Percentiles rank a stretch among this genome's conserved stretches.
Conservation (phyloP, 2,797 vertebrate genomes). For the Rhodeus uyekii region DNA sequence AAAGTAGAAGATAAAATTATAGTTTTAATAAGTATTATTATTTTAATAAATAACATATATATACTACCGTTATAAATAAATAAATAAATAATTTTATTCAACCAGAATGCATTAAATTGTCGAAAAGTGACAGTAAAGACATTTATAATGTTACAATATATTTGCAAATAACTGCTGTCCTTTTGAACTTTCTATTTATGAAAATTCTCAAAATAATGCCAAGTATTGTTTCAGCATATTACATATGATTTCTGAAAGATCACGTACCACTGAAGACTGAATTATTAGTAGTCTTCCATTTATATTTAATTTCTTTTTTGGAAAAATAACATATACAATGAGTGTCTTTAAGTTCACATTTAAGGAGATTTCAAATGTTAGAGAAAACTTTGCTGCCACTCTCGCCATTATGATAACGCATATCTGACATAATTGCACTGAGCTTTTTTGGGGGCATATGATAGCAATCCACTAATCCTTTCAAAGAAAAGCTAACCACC, state of each 20-base stretch:
- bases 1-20: background rate
- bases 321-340: background rate
- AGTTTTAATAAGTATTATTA: background rate
- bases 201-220: background rate
- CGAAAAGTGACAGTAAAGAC: background rate
- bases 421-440: constrained; percentile 57
- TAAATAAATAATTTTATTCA: background rate
- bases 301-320: background rate
- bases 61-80: too few species aligned
- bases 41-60: too few species aligned
- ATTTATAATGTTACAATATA: background rate
- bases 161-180: background rate
- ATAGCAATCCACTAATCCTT: constrained; percentile 78
- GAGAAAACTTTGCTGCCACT: constrained; percentile 22
- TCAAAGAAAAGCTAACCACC: constrained; percentile 73
- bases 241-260: background rate
- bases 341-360: background rate
- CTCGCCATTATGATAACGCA: background rate
- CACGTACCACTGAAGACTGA: background rate
- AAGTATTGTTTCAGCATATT: background rate
- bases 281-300: background rate
- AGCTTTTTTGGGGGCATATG: constrained; percentile 58
- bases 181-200: background rate
- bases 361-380: background rate
- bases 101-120: background rate